Evolutionary conservation across 2,888 invertebrate genomes (phyloP).

Genomic region (Cheilosia soror): DNA sequence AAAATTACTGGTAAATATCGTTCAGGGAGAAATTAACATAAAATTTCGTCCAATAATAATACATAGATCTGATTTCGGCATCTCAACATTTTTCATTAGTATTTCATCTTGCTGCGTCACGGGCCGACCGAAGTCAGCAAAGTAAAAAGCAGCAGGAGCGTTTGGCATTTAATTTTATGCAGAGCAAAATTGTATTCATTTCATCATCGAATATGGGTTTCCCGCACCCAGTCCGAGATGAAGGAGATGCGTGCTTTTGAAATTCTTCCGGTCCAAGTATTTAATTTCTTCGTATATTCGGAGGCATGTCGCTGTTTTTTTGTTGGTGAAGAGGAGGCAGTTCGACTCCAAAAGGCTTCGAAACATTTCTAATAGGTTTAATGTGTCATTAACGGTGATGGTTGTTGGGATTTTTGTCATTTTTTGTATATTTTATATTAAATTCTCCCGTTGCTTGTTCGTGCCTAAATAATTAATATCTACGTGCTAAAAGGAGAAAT

Average conservation of each 20-base stretch:
- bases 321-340: too few species aligned
- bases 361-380: slow-evolving; percentile 45
- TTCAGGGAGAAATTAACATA: slow-evolving; percentile 17
- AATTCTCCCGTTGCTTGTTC: slow-evolving; percentile 13
- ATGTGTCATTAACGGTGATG: slow-evolving; percentile 56
- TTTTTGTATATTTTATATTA: slow-evolving; percentile 13
- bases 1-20: slow-evolving; percentile 56
- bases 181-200: slow-evolving; percentile 41
- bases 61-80: not conserved
- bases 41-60: slow-evolving; percentile 6
- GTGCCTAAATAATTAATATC: slow-evolving; percentile 21
- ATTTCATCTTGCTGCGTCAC: not conserved
- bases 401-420: slow-evolving; percentile 29
- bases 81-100: slow-evolving; percentile 11
- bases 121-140: not conserved
- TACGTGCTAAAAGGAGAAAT: not conserved
- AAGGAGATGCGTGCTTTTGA: not conserved
- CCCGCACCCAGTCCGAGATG: not conserved
- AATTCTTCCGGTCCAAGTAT: slow-evolving; percentile 59
- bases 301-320: not conserved
- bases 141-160: not conserved
- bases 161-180: slow-evolving; percentile 52
- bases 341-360: not conserved
- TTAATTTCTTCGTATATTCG: slow-evolving; percentile 11
- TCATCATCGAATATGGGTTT: slow-evolving; percentile 1